Base-by-base conservation (phyloP, 2,888 invertebrate genomes). In the Lasioglossum marginatum region DNA sequence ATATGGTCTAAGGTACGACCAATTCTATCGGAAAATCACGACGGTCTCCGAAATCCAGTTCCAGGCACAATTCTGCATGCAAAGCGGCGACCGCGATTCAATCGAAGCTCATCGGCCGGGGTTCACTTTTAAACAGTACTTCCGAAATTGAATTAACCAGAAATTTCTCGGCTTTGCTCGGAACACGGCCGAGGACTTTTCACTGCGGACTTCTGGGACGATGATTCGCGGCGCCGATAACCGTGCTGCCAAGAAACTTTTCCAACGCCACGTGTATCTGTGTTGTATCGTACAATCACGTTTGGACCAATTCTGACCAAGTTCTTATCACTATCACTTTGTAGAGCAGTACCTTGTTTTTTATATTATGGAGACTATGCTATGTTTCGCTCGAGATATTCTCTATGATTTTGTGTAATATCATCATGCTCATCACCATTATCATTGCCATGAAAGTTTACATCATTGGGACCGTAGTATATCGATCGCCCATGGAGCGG, bases 321-420 rank as follows among this genome's bases (percentile, higher is more conserved):
- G 66, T 87, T 80, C 52, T 83, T 87, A 63, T 90, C 82, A 84
- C 79, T 79, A 81, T 90, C 52, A 77, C 76, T 34, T 34, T 77
- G 91, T 86, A 86, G 81, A 84, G 74, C 77, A 83, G 85, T 85
- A 70, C 40, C 40, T 70, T 70, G 37, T 70, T 70, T 79, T 76
- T 31, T 72, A 75, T 86, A 88, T 89, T 89, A 86, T 84, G 45
- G 84, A 82, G 79, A 90, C 83, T 72, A 83, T 89, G 88, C 85
- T 90, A 88, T 90, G 90, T 90, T 90, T 73, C 87, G 90, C 88
- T 90, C 89, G 87, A 90, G 85, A 85, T 87, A 88, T 86, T 83
- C 80, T 89, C 85, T 81, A 85, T 89, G 63, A 76, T 90, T 86
- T 68, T 90, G 78, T 90, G 89, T 88, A 88, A 85, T 81, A 48